phyloP scores from a whole-genome alignment of 2,888 invertebrate species.

The Tricholauxania praeusta region DNA sequence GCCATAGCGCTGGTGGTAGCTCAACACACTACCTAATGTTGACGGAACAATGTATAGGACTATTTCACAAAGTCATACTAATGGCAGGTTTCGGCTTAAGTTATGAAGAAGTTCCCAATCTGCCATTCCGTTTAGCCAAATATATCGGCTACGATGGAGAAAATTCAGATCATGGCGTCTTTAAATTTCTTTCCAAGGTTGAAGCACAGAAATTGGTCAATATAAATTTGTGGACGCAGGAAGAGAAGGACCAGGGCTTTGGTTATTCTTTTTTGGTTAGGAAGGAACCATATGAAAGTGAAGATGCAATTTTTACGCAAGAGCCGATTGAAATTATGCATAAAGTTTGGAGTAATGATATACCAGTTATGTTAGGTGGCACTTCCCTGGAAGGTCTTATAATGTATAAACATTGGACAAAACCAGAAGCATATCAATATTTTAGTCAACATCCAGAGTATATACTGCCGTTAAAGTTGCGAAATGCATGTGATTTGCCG shows the following conservation, averaged over 20 bases:
- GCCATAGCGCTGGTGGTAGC: conserved; percentile 69
- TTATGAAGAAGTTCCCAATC: conserved; percentile 24
- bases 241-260: conserved; percentile 42
- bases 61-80: conserved; percentile 62
- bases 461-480: conserved; percentile 41
- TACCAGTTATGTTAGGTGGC: conserved; percentile 61
- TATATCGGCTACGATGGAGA: conserved; percentile 57
- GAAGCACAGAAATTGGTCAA: conserved; percentile 48
- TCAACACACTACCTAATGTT: conserved; percentile 65
- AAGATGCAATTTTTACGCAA: conserved; percentile 51
- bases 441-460: conserved; percentile 42
- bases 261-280: not conserved
- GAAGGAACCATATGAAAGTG: conserved; percentile 54
- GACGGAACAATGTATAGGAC: conserved; percentile 66
- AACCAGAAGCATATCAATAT: conserved; percentile 30
- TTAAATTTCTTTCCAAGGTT: conserved; percentile 48
- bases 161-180: conserved; percentile 53
- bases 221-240: conserved; percentile 43
- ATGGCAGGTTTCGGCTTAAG: conserved; percentile 51
- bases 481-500: conserved; percentile 21
- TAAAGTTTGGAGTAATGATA: conserved; percentile 58
- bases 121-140: conserved; percentile 56
- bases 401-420: not conserved
- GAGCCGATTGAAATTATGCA: conserved; percentile 55
- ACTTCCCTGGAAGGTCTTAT: conserved; percentile 56